Percentiles rank a stretch among this genome's conserved stretches.
Evolutionary conservation across 1,140 invertebrate genomes (phyloP).

Genomic region (Drosophila sproati): DNA sequence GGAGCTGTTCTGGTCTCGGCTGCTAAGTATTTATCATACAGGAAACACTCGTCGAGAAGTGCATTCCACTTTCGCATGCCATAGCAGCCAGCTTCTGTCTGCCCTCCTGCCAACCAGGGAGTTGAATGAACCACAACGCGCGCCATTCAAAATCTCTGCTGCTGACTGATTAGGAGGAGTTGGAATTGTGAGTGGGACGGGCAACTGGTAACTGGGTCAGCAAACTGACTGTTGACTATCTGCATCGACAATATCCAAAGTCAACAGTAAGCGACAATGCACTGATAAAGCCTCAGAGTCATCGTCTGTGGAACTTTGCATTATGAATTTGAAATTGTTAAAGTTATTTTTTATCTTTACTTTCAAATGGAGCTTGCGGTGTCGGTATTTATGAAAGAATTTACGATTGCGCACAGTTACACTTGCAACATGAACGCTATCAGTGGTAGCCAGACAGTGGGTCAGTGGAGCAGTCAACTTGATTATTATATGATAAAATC

Average conservation of each 20-base stretch:
- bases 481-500: constrained; percentile 31
- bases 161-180: constrained; percentile 49
- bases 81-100: constrained; percentile 42
- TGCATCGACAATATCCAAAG: constrained; percentile 54
- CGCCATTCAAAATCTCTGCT: constrained; percentile 22
- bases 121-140: constrained; percentile 39
- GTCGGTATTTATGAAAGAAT: constrained; percentile 46
- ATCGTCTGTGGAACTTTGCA: constrained; percentile 5
- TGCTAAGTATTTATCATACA: constrained; percentile 43
- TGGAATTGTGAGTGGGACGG: constrained; percentile 1
- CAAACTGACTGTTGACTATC: constrained; percentile 52
- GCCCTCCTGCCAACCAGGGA: background rate
- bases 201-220: constrained; percentile 54
- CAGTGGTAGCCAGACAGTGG: constrained; percentile 26
- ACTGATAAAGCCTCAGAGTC: constrained; percentile 25
- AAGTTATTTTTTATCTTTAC: constrained; percentile 35
- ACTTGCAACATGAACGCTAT: constrained; percentile 30
- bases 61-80: constrained; percentile 44
- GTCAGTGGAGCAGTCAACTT: constrained; percentile 43
- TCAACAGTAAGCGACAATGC: constrained; percentile 28
- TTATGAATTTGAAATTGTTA: constrained; percentile 20
- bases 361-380: background rate
- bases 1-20: background rate
- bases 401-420: constrained; percentile 12
- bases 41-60: constrained; percentile 50